Percentiles rank a stretch among this genome's conserved stretches.
These are phyloP conservation scores for Operophtera brumata DNA, from an alignment of 2,888 invertebrate genomes.

Conservation along the genomic window DNA sequence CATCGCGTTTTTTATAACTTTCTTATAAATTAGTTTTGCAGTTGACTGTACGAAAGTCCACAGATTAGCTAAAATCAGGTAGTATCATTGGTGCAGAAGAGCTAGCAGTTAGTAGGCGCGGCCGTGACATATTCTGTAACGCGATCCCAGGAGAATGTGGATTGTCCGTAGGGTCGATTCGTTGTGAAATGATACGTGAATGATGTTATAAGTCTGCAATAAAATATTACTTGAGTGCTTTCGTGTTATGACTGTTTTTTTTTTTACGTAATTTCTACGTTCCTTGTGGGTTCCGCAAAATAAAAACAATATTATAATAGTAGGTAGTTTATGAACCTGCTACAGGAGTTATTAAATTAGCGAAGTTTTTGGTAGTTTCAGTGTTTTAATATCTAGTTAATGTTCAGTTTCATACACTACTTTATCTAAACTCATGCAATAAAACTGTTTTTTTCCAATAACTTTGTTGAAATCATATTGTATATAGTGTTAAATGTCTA, in stretches of 20 bases:
- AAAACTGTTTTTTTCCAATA: too few species aligned
- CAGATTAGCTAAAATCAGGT: constrained; percentile 5
- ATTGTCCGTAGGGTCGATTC: constrained; percentile 22
- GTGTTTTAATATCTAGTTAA: too few species aligned
- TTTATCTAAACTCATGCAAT: too few species aligned
- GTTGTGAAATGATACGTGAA: constrained; percentile 25
- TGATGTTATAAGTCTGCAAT: constrained; percentile 15
- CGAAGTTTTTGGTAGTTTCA: too few species aligned
- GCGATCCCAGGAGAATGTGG: constrained; percentile 30
- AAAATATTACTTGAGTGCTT: constrained; percentile 4
- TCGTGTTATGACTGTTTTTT: background rate
- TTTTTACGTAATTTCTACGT: background rate
- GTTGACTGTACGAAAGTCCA: background rate
- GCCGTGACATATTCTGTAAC: constrained; percentile 34
- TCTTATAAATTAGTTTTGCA: background rate
- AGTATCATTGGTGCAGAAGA: constrained; percentile 7
- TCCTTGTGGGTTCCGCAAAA: too few species aligned
- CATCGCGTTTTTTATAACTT: too few species aligned
- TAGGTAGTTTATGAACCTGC: too few species aligned
- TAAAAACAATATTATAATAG: too few species aligned
- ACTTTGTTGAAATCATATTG: too few species aligned
- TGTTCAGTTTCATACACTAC: too few species aligned
- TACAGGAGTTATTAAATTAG: too few species aligned
- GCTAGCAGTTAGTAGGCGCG: constrained; percentile 4
- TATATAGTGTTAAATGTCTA: too few species aligned